These are phyloP conservation scores for Cottoperca gobio DNA, from an alignment of 2,797 vertebrate genomes.

Conservation along the genomic window DNA sequence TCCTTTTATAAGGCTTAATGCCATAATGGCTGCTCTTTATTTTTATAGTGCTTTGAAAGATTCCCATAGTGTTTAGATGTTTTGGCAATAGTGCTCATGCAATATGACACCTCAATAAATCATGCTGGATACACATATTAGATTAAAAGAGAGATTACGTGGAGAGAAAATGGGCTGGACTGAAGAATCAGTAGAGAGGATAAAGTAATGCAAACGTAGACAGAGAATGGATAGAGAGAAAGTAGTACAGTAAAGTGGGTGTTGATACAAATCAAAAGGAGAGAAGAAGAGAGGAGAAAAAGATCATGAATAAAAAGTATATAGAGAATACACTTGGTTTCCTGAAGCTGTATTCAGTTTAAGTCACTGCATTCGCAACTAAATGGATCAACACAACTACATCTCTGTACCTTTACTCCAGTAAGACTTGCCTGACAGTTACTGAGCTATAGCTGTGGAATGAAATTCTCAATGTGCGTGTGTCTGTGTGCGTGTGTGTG, in stretches of 20 bases:
- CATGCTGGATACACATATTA: conserved; percentile 26
- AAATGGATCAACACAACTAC: conserved; percentile 8
- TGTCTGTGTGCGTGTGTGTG: conserved; percentile 18
- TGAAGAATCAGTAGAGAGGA: not conserved
- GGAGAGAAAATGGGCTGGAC: not conserved
- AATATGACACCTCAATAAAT: conserved; percentile 33
- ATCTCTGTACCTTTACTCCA: conserved; percentile 4
- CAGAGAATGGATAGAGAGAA: not conserved
- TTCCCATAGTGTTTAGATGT: conserved; percentile 33
- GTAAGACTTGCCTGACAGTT: conserved; percentile 16
- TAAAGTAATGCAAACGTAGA: conserved; percentile 13
- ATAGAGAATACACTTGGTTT: not conserved
- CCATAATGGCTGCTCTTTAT: not conserved
- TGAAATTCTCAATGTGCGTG: conserved; percentile 34
- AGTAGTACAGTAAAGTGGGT: not conserved
- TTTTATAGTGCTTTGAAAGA: conserved; percentile 12
- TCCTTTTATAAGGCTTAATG: conserved; percentile 2
- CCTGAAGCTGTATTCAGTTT: not conserved
- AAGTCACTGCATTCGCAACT: not conserved
- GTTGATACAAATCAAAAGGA: not conserved
- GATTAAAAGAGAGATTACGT: not conserved
- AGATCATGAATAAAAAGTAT: not conserved
- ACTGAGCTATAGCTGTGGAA: conserved; percentile 50
- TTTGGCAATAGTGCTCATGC: conserved; percentile 26
- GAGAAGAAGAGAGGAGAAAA: not conserved